These are phyloP conservation scores for Nycticorax nycticorax DNA, from an alignment of 2,113 vertebrate genomes.

Conservation along the genomic window DNA sequence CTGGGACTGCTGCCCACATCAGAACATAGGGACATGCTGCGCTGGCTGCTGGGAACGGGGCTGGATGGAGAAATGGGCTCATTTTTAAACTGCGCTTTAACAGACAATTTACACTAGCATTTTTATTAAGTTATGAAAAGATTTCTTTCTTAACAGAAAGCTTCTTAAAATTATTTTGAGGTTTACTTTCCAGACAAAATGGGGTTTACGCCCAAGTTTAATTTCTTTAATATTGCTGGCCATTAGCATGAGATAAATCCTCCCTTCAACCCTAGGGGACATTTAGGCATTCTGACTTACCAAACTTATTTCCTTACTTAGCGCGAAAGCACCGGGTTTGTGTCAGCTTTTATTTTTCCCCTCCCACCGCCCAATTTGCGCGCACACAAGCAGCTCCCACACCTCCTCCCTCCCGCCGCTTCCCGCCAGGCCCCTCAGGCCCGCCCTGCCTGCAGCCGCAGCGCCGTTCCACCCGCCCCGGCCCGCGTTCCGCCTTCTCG, in stretches of 20 bases:
- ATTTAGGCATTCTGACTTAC: not conserved
- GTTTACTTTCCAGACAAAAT: not conserved
- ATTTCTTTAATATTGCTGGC: not conserved
- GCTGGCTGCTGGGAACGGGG: rapidly evolving
- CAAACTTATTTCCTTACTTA: not conserved
- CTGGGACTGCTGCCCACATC: rapidly evolving
- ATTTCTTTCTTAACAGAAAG: not conserved
- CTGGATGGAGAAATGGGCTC: not conserved
- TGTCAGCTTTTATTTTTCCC: rapidly evolving
- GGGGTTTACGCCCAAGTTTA: not conserved
- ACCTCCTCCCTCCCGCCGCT: rapidly evolving
- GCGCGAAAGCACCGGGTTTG: rapidly evolving
- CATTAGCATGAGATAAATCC: not conserved
- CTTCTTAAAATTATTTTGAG: not conserved
- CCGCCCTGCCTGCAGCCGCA: not conserved
- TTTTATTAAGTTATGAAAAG: not conserved
- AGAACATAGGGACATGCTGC: rapidly evolving
- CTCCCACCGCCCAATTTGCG: rapidly evolving
- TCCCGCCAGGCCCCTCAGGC: not conserved
- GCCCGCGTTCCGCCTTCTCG: too few relatives aligned
- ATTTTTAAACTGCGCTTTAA: not conserved
- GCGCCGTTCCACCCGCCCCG: too few relatives aligned
- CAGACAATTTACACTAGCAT: not conserved
- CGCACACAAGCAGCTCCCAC: rapidly evolving
- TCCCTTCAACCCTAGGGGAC: not conserved